These are phyloP conservation scores for Anguilla anguilla DNA, from an alignment of 2,797 vertebrate genomes.

Conservation along the genomic window DNA sequence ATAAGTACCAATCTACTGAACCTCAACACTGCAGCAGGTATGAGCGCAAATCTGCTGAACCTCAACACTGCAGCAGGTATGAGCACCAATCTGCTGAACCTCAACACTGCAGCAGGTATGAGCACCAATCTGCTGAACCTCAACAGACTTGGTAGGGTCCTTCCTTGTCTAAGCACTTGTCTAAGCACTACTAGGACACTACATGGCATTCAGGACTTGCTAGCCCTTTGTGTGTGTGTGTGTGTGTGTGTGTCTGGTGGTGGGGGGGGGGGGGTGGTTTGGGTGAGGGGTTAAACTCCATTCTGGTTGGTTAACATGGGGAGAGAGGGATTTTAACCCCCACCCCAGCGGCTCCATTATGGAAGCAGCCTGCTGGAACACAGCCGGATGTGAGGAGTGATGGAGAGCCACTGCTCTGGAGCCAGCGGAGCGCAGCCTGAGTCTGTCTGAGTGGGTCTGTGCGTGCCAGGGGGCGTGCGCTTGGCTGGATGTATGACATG, in stretches of 20 bases:
- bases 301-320: not conserved
- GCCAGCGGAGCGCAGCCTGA: not conserved
- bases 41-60: not conserved
- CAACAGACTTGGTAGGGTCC: not conserved
- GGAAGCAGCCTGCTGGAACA: not conserved
- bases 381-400: slow-evolving; percentile 6
- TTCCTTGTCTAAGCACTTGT: slow-evolving; percentile 7
- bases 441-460: not conserved
- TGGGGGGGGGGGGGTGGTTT: not conserved
- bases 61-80: not conserved
- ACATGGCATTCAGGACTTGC: not conserved
- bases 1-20: not conserved
- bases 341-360: not conserved
- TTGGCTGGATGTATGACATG: not conserved
- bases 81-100: not conserved
- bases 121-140: not conserved
- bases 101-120: not conserved
- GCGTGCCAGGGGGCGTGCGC: not conserved
- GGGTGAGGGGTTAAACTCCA: slow-evolving; percentile 23
- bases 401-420: not conserved
- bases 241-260: not conserved
- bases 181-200: not conserved
- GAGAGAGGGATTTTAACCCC: not conserved
- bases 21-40: not conserved
- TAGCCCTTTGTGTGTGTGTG: not conserved